phyloP scores from a whole-genome alignment of 2,888 invertebrate species.

The Oxycera nigricornis region DNA sequence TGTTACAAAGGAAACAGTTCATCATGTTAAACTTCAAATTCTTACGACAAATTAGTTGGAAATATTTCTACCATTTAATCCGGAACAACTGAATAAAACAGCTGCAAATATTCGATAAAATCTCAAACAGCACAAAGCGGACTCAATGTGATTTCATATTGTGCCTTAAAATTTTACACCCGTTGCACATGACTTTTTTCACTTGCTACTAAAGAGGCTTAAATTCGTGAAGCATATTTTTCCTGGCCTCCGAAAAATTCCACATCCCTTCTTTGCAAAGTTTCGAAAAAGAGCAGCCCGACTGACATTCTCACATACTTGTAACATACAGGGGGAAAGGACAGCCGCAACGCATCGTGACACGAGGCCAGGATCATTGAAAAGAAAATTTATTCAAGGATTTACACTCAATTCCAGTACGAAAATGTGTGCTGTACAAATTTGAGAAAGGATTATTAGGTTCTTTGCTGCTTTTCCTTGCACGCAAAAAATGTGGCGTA shows the following conservation, averaged over 20 bases:
- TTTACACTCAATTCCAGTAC: constrained; percentile 18
- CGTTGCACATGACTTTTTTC: constrained; percentile 18
- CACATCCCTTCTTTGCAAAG: neutral
- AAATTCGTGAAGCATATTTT: neutral
- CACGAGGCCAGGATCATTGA: neutral
- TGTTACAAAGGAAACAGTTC: no score
- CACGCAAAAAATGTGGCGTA: neutral
- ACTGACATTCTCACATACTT: neutral
- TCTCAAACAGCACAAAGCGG: neutral
- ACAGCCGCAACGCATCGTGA: neutral
- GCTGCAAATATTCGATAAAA: neutral
- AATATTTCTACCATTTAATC: no score
- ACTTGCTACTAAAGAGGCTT: neutral
- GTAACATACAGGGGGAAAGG: neutral
- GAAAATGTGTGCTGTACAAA: constrained; percentile 35
- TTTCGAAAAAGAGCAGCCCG: constrained; percentile 9
- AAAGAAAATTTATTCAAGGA: constrained; percentile 23
- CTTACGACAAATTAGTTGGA: no score
- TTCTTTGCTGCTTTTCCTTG: no score
- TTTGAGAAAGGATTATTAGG: constrained; percentile 36
- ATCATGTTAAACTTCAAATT: no score
- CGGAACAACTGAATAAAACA: no score
- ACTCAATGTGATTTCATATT: neutral
- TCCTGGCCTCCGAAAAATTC: neutral
- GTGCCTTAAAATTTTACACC: constrained; percentile 15